Evolutionary conservation across 92 coral and sea anemone species (phyloP), one percentile per base, ranked within the genome.

Genomic region (Pocillopora grandis): DNA sequence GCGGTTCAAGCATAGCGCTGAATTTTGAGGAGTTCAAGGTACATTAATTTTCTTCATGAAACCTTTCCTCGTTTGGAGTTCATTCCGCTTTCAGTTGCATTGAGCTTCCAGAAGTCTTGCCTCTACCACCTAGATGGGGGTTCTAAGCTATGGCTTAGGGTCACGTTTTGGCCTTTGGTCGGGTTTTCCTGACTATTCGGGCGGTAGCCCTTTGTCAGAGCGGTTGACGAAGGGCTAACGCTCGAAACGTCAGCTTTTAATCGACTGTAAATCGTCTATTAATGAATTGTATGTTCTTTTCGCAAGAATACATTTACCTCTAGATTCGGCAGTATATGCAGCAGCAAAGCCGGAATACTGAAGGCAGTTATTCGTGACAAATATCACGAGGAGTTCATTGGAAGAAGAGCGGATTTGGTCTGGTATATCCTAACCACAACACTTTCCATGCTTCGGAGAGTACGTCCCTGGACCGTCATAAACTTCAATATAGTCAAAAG

Each of bases 291-390:
- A 23, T 0, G 27, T 23, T 23, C 27, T 23, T 23, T 23, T 23
- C 27, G 27, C 15, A 5, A 67, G 10, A 15, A 37, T 27, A 59
- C 9, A 83, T 87, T 67, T 35, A 88, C 93, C 83, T 14, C 62
- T 16, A 52, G 82, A 69, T 66, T 87, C 92, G 23, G 94, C 91
- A 61, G 87, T 86, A 81, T 91, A 95, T 3, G 79, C 87, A 36
- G 92, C 93, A 42, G 88, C 85, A 78, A 95, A 95, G 36, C 98
- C 98, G 15, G 85, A 31, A 55, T 62, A 83, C 62, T 79, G 82
- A 82, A 95, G 86, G 15, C 98, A 90, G 76, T 86, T 87, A 78
- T 95, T 98, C 20, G 98, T 90, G n/a, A 90, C 92, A 83, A 95
- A 95, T 77, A 84, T 91, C 72, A 95, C 82, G 21, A 90, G 63